These are phyloP conservation scores for Cherax destructor DNA, from an alignment of 1,140 invertebrate species.

Conservation along the genomic window DNA sequence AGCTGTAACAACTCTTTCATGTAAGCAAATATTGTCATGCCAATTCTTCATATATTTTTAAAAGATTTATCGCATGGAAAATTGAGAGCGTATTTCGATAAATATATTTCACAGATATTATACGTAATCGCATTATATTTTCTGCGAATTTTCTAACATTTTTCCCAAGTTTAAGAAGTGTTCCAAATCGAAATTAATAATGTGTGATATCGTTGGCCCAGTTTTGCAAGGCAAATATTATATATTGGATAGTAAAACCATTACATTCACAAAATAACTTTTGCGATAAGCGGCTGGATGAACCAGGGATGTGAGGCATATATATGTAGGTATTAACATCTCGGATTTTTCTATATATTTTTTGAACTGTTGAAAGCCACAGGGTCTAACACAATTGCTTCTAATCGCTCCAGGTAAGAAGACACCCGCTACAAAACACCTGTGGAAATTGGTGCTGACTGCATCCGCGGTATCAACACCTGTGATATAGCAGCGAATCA, in stretches of 20 bases:
- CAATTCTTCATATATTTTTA: background rate
- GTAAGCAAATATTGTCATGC: background rate
- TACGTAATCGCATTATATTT: background rate
- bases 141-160: background rate
- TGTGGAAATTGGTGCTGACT: conserved; percentile 16
- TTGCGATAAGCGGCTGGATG: conserved; percentile 12
- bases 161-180: background rate
- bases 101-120: background rate
- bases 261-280: conserved; percentile 10
- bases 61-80: background rate
- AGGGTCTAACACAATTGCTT: conserved; percentile 5
- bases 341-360: background rate
- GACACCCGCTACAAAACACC: background rate
- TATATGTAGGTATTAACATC: background rate
- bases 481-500: conserved; percentile 43
- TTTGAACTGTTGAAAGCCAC: background rate
- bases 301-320: background rate
- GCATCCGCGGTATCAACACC: conserved; percentile 12
- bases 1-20: conserved; percentile 17
- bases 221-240: conserved; percentile 14
- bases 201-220: background rate
- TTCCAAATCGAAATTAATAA: background rate
- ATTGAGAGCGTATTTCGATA: background rate
- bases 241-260: background rate
- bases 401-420: conserved; percentile 13